phyloP scores from a whole-genome alignment of 2,888 invertebrate genomes.

The Lymantria dispar region DNA sequence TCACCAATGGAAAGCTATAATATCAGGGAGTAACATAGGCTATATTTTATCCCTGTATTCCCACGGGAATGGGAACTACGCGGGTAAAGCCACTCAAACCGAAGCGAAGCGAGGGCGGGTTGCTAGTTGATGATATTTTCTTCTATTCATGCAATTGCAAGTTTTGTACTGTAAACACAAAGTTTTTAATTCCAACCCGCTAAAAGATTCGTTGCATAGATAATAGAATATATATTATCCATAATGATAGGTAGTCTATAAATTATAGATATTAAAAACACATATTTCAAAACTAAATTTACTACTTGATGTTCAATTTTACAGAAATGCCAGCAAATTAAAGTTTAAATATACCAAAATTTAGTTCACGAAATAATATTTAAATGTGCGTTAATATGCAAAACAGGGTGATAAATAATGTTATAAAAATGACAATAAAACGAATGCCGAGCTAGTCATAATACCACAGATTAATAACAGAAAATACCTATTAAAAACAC shows the following conservation, averaged over 20 bases:
- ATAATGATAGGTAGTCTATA: neutral
- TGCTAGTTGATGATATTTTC: too few species aligned
- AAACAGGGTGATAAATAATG: constrained; percentile 11
- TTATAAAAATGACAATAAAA: constrained; percentile 26
- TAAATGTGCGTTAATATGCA: constrained; percentile 18
- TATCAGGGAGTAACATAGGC: too few species aligned
- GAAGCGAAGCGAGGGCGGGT: too few species aligned
- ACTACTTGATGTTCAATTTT: neutral
- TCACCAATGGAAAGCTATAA: too few species aligned
- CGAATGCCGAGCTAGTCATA: constrained; percentile 17
- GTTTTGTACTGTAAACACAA: too few species aligned
- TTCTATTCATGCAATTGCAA: too few species aligned
- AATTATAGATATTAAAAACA: neutral
- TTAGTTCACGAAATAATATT: constrained; percentile 1
- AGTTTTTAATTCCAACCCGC: too few species aligned
- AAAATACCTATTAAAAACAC: neutral
- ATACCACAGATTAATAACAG: neutral
- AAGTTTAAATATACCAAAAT: neutral
- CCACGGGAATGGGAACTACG: too few species aligned
- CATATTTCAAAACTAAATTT: neutral
- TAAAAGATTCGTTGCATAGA: neutral
- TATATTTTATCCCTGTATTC: too few species aligned
- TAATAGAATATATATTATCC: neutral
- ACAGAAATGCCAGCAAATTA: neutral
- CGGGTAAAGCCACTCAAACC: too few species aligned